Evolutionary conservation across 2,113 vertebrate genomes (phyloP).

Genomic region (Callipepla californica): DNA sequence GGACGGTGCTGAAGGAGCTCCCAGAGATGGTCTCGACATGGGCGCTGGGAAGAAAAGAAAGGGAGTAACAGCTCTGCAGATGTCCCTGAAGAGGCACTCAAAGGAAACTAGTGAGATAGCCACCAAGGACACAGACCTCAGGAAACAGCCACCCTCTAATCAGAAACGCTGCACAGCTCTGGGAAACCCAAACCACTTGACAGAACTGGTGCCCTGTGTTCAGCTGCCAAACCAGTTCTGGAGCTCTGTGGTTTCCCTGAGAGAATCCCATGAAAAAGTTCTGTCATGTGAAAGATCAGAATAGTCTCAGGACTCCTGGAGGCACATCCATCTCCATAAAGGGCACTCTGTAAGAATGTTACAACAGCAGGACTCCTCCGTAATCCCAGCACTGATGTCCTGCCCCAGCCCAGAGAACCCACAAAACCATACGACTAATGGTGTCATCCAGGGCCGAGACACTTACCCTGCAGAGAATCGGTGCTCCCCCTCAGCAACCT

Average conservation of each 20-base stretch:
- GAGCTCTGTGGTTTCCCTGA: neutral
- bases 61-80: slow-evolving; percentile 34
- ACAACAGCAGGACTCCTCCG: neutral
- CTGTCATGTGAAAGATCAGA: neutral
- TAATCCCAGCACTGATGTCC: neutral
- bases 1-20: slow-evolving; percentile 74
- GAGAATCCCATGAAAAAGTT: neutral
- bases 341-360: neutral
- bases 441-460: slow-evolving; percentile 33
- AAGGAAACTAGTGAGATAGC: neutral
- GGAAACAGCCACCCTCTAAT: neutral
- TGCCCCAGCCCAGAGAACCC: neutral
- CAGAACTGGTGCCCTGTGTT: neutral
- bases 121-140: neutral
- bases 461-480: slow-evolving; percentile 86
- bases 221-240: neutral
- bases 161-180: neutral
- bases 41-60: slow-evolving; percentile 71
- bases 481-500: slow-evolving; percentile 81
- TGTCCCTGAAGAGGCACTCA: neutral
- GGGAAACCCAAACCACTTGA: neutral
- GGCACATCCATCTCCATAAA: accelerated
- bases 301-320: neutral
- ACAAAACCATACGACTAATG: neutral
- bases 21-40: slow-evolving; percentile 77